These are phyloP conservation scores for Tadarida brasiliensis DNA, from an alignment of 2,797 vertebrate species.

Conservation along the genomic window DNA sequence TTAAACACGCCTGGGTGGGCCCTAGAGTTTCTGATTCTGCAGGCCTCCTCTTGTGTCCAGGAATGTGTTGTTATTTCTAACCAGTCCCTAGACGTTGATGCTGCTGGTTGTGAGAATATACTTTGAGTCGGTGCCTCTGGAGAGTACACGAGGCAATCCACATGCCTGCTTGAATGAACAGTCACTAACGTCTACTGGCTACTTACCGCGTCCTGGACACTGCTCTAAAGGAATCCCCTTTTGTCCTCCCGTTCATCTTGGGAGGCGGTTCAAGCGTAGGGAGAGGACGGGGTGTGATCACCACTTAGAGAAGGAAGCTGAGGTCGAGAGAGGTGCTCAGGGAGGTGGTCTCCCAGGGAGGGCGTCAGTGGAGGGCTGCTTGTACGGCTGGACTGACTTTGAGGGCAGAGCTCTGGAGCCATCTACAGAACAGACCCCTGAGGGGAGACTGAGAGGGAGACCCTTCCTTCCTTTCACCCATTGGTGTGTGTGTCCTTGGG, in stretches of 20 bases:
- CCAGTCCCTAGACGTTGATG: background rate
- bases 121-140: background rate
- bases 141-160: background rate
- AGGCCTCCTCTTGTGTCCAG: background rate
- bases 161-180: background rate
- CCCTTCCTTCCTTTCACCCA: background rate
- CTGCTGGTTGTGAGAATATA: background rate
- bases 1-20: background rate
- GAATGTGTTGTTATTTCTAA: background rate
- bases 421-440: background rate
- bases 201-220: background rate
- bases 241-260: background rate
- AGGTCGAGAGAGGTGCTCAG: background rate
- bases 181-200: background rate
- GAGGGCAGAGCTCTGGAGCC: background rate
- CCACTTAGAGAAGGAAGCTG: background rate
- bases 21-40: background rate
- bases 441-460: background rate
- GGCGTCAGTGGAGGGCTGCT: background rate
- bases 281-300: background rate
- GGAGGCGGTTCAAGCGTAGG: background rate
- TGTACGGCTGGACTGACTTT: background rate
- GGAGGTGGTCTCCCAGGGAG: background rate
- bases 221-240: background rate
- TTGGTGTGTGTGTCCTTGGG: background rate